Base-by-base conservation (phyloP, 1,140 invertebrate species). In the Odontomachus brunneus region DNA sequence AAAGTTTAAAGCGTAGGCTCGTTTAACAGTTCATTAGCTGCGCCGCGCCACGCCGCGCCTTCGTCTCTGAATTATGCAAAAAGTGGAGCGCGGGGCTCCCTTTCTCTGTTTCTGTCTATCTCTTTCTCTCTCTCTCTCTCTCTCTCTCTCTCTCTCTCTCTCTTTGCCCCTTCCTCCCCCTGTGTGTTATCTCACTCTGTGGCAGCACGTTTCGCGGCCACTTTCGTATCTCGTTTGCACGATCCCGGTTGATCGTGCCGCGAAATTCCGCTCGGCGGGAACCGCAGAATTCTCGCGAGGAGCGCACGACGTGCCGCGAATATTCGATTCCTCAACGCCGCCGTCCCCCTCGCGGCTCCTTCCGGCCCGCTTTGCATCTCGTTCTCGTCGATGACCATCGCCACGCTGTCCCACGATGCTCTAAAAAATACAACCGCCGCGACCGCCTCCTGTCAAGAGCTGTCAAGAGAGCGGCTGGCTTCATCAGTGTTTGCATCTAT, bases 11-110 rank as follows among this genome's bases (percentile, higher is more conserved):
- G 67, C 84, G 66, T 72, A 81, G 73, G 83, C 88, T 89, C 82
- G 88, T 89, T 89, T 87, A 89, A 85, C 88, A 75, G 88, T 89
- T 89, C 88, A 89, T 89, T 89, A 89, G 82, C 57, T 38, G 57
- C 72, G 73, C 78, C 83, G 69, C 86, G 84, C 57, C 74, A 53
- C 72, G 73, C 78, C 83, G 69, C 86, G 84, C 57, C 74, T 74
- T 74, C 66, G 65, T 65, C 51, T 49, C 59, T 66, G 67, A 83
- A 89, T 86, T 80, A 89, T 82, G 74, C 73, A 83, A 85, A 87
- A 87, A 84, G 51, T 67, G 17, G 51, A 75, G 63, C 14, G 44
- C 24, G 29, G 15, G 19, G 3, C 44, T 44, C 38, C 9, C 9
- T 44, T 44, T 44, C 38, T 44, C 38, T 11, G 3, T 44, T 11